Evolutionary conservation across 2,797 vertebrate genomes (phyloP).

Genomic region (Anas bahamensis): DNA sequence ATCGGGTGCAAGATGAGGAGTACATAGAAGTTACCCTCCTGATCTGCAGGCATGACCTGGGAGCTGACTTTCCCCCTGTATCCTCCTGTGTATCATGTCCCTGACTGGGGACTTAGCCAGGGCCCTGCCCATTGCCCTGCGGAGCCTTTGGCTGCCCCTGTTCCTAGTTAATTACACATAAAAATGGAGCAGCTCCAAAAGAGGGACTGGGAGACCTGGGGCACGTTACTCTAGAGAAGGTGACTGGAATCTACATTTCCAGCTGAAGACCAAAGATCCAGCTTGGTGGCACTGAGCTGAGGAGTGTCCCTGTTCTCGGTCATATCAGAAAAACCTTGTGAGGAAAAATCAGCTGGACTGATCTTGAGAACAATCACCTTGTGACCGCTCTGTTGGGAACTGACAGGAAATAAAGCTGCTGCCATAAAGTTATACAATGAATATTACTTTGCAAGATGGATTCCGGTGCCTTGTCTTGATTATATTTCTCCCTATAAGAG

Average conservation of each 20-base stretch:
- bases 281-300: neutral
- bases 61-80: neutral
- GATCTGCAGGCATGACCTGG: neutral
- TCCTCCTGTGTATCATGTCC: neutral
- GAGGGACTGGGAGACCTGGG: neutral
- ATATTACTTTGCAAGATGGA: neutral
- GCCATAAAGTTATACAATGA: neutral
- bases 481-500: neutral
- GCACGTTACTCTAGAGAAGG: neutral
- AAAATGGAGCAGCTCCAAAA: neutral
- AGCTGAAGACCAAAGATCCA: neutral
- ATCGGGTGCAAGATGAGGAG: neutral
- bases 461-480: neutral
- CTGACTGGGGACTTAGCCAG: neutral
- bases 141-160: neutral
- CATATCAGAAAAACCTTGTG: neutral
- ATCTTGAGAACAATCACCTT: neutral
- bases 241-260: neutral
- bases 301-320: rapidly evolving
- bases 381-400: neutral
- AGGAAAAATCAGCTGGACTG: neutral
- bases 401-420: neutral
- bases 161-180: too few relatives aligned
- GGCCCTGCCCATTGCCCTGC: neutral
- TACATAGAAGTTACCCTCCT: neutral